Percentiles rank a stretch among this genome's conserved stretches.
These are phyloP conservation scores for Euwallacea similis DNA, from an alignment of 1,140 invertebrate species.

Conservation along the genomic window DNA sequence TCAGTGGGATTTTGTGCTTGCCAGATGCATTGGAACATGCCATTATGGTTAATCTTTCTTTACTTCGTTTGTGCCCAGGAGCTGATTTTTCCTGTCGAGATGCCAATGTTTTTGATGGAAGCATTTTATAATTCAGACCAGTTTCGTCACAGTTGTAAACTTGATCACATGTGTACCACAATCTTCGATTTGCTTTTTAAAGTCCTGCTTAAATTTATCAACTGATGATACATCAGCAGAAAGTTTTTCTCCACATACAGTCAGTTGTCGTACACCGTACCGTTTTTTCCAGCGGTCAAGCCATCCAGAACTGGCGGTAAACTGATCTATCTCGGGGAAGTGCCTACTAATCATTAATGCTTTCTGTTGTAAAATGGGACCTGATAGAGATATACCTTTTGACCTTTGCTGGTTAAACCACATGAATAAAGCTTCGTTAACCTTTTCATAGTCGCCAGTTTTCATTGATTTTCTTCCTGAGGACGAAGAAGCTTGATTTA, in stretches of 20 bases:
- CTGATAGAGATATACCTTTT: slow-evolving; percentile 8
- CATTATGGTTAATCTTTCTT: too few relatives aligned
- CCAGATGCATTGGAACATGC: too few relatives aligned
- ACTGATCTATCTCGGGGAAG: slow-evolving; percentile 11
- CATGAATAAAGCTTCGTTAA: slow-evolving; percentile 10
- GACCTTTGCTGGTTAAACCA: slow-evolving; percentile 24
- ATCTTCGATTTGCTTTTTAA: too few relatives aligned
- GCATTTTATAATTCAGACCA: too few relatives aligned
- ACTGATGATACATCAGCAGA: slow-evolving; percentile 7
- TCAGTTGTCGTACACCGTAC: slow-evolving; percentile 25
- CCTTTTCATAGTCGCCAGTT: slow-evolving; percentile 11
- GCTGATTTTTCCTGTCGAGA: too few relatives aligned
- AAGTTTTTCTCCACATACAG: slow-evolving; percentile 32
- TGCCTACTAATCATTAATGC: slow-evolving; percentile 12
- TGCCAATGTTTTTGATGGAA: too few relatives aligned
- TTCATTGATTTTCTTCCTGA: slow-evolving; percentile 17
- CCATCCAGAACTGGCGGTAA: slow-evolving; percentile 28
- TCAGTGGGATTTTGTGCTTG: too few relatives aligned
- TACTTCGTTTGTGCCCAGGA: too few relatives aligned
- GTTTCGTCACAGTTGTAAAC: too few relatives aligned
- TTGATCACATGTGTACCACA: too few relatives aligned
- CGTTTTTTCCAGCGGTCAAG: slow-evolving; percentile 29
- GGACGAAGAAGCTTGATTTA: neutral
- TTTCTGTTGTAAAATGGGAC: slow-evolving; percentile 23
- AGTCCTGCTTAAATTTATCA: slow-evolving; percentile 3